A percentile compares a stretch with the other conserved stretches of the same genome.
Evolutionary conservation across 2,888 invertebrate species (phyloP).

Genomic region (Agonopterix subpropinquella): DNA sequence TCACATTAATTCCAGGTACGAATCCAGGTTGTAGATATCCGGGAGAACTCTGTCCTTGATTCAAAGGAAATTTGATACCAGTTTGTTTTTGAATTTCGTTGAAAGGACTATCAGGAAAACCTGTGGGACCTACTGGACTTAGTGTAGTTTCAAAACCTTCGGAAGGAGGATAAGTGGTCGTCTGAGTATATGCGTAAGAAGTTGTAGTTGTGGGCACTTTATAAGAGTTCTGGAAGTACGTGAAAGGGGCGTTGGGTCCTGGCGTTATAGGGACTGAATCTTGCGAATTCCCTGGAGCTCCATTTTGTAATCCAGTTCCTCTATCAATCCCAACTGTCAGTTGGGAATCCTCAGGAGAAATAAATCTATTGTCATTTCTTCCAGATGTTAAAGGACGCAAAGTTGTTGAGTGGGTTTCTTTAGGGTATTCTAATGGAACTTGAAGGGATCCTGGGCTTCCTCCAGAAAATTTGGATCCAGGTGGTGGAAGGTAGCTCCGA

Average conservation of each 20-base stretch:
- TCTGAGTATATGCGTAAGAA: constrained; percentile 38
- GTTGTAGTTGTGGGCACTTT: constrained; percentile 28
- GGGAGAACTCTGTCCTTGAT: background rate
- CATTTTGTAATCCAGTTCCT: constrained; percentile 6
- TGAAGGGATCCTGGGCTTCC: constrained; percentile 38
- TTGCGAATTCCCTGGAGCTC: background rate
- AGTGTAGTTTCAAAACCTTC: constrained; percentile 19
- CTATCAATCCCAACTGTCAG: constrained; percentile 22
- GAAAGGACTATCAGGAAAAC: background rate
- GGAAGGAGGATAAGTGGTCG: constrained; percentile 31
- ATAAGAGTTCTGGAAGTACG: constrained; percentile 11
- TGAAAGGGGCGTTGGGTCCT: constrained; percentile 9
- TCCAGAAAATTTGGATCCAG: constrained; percentile 44
- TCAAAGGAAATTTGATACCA: background rate
- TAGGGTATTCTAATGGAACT: constrained; percentile 38
- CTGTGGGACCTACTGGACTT: constrained; percentile 7
- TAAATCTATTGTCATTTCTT: background rate
- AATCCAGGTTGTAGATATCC: background rate
- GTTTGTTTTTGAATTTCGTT: background rate
- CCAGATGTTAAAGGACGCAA: constrained; percentile 4
- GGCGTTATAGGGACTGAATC: constrained; percentile 3
- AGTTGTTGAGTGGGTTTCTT: constrained; percentile 18
- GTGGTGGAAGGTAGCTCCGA: constrained; percentile 52
- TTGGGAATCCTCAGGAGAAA: constrained; percentile 11
- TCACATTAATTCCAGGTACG: background rate